Base-by-base conservation (phyloP, 2,888 invertebrate species). In the Drosophila ezoana region DNA sequence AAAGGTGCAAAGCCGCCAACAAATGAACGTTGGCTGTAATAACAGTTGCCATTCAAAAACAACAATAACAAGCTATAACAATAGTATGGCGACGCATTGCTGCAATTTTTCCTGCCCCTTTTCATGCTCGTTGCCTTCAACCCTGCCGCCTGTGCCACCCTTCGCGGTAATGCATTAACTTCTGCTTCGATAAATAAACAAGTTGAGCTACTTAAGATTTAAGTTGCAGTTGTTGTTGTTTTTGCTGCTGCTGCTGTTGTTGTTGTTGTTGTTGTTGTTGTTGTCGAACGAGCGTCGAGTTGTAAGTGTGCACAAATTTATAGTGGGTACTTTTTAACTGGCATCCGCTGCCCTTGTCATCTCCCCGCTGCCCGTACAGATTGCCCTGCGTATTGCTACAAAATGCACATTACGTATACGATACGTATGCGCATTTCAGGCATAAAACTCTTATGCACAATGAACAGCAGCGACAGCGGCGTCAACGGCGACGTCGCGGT, bases 151-250 rank as follows among this genome's bases (percentile, higher is more conserved):
- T 4, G n/a, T 11, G 35, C 48, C 65, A 28, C 38, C 38, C 16
- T 13, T n/a, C 35, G 52, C 41, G 51, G 65, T 18, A 53, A 45
- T 28, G 47, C 76, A 76, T 86, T 83, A 81, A 81, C 79, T 83
- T 83, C 75, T 83, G 87, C 85, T 75, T 85, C 85, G 85, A 86
- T 87, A 83, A 85, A 85, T 87, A 85, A 83, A 86, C 87, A 87
- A 85, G 85, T 87, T 87, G 83, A 85, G 87, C 85, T 85, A 87
- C 85, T 85, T 86, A 85, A 85, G 87, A 85, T 79, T 85, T 81
- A 85, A 85, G 83, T 87, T 85, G 72, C 52, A 71, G 71, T 64
- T 70, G 53, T 59, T 38, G 64, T 64, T 67, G 45, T 53, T 45
- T 47, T 49, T 59, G 14, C 47, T 69, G 14, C 47, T 63, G 51